Evolutionary conservation across 2,888 invertebrate species (phyloP), one percentile per base, ranked within the genome.

Genomic region (Bombyx huttoni): DNA sequence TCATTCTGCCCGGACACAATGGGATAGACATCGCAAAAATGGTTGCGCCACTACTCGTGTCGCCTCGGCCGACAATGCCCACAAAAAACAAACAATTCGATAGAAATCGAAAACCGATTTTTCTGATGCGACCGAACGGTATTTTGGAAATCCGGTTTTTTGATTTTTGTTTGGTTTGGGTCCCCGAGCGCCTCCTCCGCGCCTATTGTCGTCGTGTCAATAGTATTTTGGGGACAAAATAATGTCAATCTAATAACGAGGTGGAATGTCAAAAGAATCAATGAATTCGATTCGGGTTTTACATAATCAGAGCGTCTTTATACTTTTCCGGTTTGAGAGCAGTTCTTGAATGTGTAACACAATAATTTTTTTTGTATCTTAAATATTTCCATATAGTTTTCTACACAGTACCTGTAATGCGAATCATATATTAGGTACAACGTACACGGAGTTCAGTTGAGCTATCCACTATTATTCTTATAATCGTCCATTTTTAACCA

Each of bases 61-160:
- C 72, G 66, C 66, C 24, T 24, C 24, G 24, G 24, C 24, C 75
- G 77, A 86, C 86, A 87, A 86, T 85, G 81, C 63, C 60, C 63
- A 56, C 68, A 84, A 85, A 81, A 86, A 86, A 85, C 82, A 84
- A 88, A 86, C 86, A 85, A 80, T 83, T 77, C 72, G 81, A 85
- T 85, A 85, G 85, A 87, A 87, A 87, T 83, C 83, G 85, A 88
- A 86, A 87, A 87, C 84, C 79, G 76, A 80, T 84, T 79, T 83
- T 84, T 77, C 72, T 73, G 77, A 77, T 78, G 80, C 82, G 72
- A 77, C 73, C 61, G 72, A 87, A 87, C 86, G 85, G 87, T 86
- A 87, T 86, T 88, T 87, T 80, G 82, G 79, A 83, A 85, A 86
- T 86, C 88, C 85, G 85, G 87, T 87, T 87, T 79, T 24, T 67